Conservation (phyloP, 2,113 vertebrate species). For the Lanius collurio region DNA sequence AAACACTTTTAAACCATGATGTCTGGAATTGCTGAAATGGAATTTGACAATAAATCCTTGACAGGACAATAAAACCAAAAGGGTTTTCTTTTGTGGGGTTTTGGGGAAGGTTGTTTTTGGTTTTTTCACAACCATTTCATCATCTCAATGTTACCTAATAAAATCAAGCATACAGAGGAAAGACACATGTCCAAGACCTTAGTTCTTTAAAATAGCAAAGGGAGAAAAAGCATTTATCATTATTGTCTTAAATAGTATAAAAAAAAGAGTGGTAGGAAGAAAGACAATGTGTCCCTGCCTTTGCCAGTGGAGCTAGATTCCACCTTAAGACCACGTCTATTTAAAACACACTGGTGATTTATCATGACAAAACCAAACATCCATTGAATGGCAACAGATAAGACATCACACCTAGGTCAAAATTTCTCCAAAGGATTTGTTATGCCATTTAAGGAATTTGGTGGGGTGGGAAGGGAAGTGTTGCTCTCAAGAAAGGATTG, state of each 20-base stretch:
- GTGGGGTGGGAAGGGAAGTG: not conserved
- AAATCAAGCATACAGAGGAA: constrained; percentile 28
- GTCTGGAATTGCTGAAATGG: constrained; percentile 18
- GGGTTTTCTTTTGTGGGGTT: not conserved
- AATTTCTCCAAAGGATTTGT: constrained; percentile 23
- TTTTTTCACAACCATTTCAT: not conserved
- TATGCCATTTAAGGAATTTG: constrained; percentile 17
- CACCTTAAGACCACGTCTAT: not conserved
- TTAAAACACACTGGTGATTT: not conserved
- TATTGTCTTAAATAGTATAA: not conserved
- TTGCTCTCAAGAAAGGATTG: constrained; percentile 14
- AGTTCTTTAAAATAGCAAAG: not conserved
- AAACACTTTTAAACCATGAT: constrained; percentile 25
- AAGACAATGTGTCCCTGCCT: not conserved
- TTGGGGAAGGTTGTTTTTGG: not conserved
- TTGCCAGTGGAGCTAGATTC: not conserved
- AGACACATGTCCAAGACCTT: not conserved
- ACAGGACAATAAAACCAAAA: constrained; percentile 27
- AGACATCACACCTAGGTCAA: not conserved
- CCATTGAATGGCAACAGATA: not conserved
- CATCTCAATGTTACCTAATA: not conserved
- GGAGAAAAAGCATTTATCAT: not conserved
- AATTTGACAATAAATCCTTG: constrained; percentile 36
- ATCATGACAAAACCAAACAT: not conserved
- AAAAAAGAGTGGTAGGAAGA: not conserved